These are phyloP conservation scores for Noctua pronuba DNA, from an alignment of 2,888 invertebrate genomes.

Conservation along the genomic window DNA sequence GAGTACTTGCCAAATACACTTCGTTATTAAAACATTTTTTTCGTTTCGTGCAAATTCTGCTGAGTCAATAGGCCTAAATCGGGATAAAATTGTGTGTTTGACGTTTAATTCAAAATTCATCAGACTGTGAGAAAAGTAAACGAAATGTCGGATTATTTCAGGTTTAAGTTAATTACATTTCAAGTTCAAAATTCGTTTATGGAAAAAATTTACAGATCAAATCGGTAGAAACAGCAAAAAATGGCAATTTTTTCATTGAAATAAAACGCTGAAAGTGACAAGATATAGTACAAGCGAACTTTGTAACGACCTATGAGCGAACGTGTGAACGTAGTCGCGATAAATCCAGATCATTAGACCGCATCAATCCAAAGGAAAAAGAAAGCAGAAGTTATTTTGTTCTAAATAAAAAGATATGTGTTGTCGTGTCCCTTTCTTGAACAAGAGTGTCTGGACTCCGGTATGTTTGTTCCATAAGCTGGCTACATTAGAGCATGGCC, in stretches of 20 bases:
- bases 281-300: conserved; percentile 43
- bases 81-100: conserved; percentile 43
- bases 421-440: conserved; percentile 61
- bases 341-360: conserved; percentile 67
- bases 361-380: conserved; percentile 64
- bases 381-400: conserved; percentile 61
- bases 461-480: conserved; percentile 63
- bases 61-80: conserved; percentile 22
- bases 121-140: conserved; percentile 29
- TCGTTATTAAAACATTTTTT: conserved; percentile 44
- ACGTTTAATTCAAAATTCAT: conserved; percentile 34
- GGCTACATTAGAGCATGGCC: conserved; percentile 64
- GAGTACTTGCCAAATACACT: conserved; percentile 44
- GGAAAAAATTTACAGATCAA: conserved; percentile 22
- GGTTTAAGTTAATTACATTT: conserved; percentile 42
- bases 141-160: conserved; percentile 30
- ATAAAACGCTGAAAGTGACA: conserved; percentile 35
- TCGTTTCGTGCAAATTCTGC: conserved; percentile 4
- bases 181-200: conserved; percentile 4
- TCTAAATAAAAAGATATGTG: conserved; percentile 67
- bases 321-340: conserved; percentile 57
- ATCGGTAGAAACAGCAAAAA: conserved; percentile 1
- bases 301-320: conserved; percentile 49
- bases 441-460: conserved; percentile 55
- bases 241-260: conserved; percentile 18